Percentiles rank a stretch among this genome's conserved stretches.
phyloP scores from a whole-genome alignment of 2,113 vertebrate genomes.

The Chionomys nivalis region DNA sequence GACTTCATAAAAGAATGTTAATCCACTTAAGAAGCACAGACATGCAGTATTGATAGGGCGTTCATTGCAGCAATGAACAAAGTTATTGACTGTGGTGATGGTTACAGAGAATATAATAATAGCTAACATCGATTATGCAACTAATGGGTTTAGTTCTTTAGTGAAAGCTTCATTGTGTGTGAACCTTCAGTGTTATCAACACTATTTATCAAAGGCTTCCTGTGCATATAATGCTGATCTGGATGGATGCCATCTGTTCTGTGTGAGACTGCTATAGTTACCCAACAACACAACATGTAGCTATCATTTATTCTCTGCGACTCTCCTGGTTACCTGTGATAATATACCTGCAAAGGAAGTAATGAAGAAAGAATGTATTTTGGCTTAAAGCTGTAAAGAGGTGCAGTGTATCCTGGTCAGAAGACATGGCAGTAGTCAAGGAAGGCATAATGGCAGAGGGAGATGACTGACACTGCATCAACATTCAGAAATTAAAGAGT shows the following conservation, averaged over 20 bases:
- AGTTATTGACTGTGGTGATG: not conserved
- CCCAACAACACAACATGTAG: not conserved
- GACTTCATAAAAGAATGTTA: not conserved
- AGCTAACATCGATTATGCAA: not conserved
- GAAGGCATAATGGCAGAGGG: not conserved
- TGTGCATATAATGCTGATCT: not conserved
- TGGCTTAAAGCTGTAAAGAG: not conserved
- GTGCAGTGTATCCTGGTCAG: not conserved
- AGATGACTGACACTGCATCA: not conserved
- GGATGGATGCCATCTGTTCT: not conserved
- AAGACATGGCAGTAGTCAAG: not conserved
- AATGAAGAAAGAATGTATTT: not conserved
- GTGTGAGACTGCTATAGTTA: not conserved
- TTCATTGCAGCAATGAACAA: not conserved
- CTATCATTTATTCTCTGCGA: not conserved
- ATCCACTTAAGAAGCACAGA: constrained; percentile 11
- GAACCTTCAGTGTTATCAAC: not conserved
- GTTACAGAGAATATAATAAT: not conserved
- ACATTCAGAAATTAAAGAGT: not conserved
- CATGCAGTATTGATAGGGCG: not conserved
- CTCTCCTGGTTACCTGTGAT: not conserved
- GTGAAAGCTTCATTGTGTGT: not conserved
- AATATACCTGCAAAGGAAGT: not conserved
- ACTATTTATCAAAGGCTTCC: not conserved
- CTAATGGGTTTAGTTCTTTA: not conserved